A percentile compares a stretch with the other conserved stretches of the same genome.
Conservation (phyloP, 1,140 invertebrate species). For the Drosophila saltans region DNA sequence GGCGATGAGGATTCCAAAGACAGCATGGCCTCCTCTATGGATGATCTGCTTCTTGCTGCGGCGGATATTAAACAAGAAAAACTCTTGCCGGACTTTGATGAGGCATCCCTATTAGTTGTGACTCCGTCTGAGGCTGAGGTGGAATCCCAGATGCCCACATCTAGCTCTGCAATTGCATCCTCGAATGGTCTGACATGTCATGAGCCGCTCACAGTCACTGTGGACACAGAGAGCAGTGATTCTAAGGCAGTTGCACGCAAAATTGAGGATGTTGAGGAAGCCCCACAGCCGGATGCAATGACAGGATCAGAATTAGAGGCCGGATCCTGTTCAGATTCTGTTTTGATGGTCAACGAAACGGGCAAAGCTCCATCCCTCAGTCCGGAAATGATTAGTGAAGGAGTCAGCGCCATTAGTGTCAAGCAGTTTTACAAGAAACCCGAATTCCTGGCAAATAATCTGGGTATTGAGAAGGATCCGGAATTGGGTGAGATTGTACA, state of each 20-base stretch:
- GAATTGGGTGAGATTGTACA: conserved; percentile 82
- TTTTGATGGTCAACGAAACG: conserved; percentile 15
- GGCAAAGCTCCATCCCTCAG: conserved; percentile 73
- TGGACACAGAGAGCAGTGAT: conserved; percentile 47
- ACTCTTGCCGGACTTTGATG: conserved; percentile 55
- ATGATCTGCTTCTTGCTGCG: conserved; percentile 61
- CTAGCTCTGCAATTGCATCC: conserved; percentile 13
- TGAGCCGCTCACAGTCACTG: conserved; percentile 63
- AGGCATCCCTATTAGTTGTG: conserved; percentile 26
- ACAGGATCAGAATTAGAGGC: not conserved
- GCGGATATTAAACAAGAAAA: conserved; percentile 73
- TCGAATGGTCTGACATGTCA: conserved; percentile 54
- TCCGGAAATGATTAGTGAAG: conserved; percentile 78
- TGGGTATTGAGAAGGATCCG: conserved; percentile 82
- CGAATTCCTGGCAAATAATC: conserved; percentile 82
- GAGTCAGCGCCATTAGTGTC: conserved; percentile 76
- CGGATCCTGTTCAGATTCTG: not conserved
- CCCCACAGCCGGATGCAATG: not conserved
- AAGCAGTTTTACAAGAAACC: conserved; percentile 82
- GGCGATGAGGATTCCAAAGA: conserved; percentile 79
- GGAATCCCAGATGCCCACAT: conserved; percentile 28
- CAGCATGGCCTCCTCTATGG: conserved; percentile 74
- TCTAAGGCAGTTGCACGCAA: not conserved
- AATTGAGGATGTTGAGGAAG: conserved; percentile 9
- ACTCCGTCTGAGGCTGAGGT: not conserved